Percentiles rank a stretch among this genome's conserved stretches.
Conservation (phyloP, 2,113 vertebrate genomes). For the Crypturellus undulatus region DNA sequence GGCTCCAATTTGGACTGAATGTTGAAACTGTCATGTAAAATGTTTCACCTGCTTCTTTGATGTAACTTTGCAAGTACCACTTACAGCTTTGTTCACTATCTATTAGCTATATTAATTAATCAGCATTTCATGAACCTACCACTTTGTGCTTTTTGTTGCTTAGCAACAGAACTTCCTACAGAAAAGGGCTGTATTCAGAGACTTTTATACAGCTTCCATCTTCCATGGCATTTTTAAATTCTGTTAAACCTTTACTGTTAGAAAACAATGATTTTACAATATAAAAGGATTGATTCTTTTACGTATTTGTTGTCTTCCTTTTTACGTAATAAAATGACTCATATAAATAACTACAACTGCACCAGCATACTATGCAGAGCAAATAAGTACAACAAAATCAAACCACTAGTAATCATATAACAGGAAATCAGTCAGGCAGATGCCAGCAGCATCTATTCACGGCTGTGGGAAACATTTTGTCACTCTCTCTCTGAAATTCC, state of each 20-base stretch:
- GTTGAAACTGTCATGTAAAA: not conserved
- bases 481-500: not conserved
- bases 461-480: not conserved
- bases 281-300: not conserved
- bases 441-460: not conserved
- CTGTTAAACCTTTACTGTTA: not conserved
- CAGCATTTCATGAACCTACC: slow-evolving; percentile 23
- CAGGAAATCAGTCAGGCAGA: not conserved
- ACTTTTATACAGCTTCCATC: not conserved
- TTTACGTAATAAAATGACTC: not conserved
- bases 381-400: not conserved
- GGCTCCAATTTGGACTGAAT: not conserved
- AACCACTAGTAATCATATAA: not conserved
- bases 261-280: not conserved
- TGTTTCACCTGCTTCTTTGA: not conserved
- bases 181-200: not conserved
- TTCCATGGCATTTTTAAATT: not conserved
- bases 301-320: not conserved
- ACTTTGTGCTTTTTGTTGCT: slow-evolving; percentile 6
- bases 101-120: slow-evolving; percentile 49
- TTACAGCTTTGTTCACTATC: slow-evolving; percentile 17
- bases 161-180: slow-evolving; percentile 33
- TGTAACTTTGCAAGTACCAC: not conserved
- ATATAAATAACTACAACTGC: not conserved
- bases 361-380: not conserved